These are phyloP conservation scores for Muscicapa comitata DNA, from an alignment of 2,797 vertebrate species.

Conservation along the genomic window DNA sequence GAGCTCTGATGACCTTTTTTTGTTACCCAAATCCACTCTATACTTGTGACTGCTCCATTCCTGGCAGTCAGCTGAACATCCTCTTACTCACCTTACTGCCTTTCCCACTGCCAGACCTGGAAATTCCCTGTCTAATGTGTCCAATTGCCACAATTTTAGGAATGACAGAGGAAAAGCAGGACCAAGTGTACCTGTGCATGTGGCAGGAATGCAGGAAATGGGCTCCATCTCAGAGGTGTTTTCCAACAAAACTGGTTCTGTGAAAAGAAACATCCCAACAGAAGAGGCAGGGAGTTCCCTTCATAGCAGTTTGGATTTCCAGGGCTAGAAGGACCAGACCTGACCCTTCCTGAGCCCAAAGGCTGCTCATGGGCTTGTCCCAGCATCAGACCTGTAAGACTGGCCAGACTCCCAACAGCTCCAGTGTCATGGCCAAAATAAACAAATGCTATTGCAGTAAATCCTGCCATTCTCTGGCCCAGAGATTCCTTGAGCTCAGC, in stretches of 20 bases:
- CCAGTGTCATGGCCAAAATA: background rate
- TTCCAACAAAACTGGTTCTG: no score
- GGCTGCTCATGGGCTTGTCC: background rate
- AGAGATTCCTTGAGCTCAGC: background rate
- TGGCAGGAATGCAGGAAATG: background rate
- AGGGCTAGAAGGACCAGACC: background rate
- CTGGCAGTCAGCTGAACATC: background rate
- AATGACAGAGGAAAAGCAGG: background rate
- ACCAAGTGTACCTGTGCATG: rapidly evolving
- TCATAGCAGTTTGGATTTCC: background rate
- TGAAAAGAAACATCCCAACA: background rate
- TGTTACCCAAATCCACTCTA: background rate
- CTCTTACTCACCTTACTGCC: background rate
- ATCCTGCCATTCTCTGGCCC: background rate
- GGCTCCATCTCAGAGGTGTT: background rate
- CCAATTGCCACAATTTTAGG: background rate
- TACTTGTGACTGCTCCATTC: background rate
- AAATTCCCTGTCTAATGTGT: background rate
- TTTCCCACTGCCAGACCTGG: background rate
- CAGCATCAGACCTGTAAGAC: background rate
- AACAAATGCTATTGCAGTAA: background rate
- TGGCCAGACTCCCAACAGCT: background rate
- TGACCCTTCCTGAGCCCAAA: rapidly evolving
- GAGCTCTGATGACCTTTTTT: background rate
- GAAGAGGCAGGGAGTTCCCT: background rate